Base-by-base conservation (phyloP, 92 coral and sea anemone species). In the Umimayanthus chanpuru region DNA sequence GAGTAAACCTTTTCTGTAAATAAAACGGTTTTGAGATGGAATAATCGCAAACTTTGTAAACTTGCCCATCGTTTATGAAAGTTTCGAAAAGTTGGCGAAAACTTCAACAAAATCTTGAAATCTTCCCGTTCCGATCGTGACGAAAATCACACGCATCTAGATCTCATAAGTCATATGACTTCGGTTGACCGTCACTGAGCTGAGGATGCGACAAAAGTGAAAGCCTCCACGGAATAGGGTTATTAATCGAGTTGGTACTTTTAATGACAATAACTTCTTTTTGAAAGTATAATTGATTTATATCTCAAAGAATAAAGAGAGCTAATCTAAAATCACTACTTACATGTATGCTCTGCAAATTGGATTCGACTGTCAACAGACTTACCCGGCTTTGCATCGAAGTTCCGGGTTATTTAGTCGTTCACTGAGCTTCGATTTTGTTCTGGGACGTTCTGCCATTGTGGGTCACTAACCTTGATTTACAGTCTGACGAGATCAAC, bases 301-400 rank as follows among this genome's bases (percentile, higher is more conserved):
- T 20, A 53, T 53, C 20, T 53, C 58, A 53, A 15, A 53, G 20
- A 53, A 14, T 53, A 53, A 53, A 53, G 58, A 53, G 18, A 53
- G 20, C 58, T 14, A 53, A 53, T 53, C 58, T 53, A 53, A 53
- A 53, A 9, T 53, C 58, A 53, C 4, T 9, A n/a, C n/a, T n/a
- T n/a, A n/a, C n/a, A n/a, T n/a, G n/a, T n/a, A 18, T 18, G 25
- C n/a, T 23, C 68, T 61, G 26, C 26, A 61, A 61, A 20, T 18
- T 61, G 68, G 15, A 61, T 0, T 12, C 26, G 68, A 61, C 26
- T 20, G 5, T 11, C 1, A 1, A 20, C 68, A 2, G 25, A 88
- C 94, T 87, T 88, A 94, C 98, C 98, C 98, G 26, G 96, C 89
- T 90, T 91, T 94, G 58, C 98, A 94, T 77, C 98, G 98, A 76